phyloP scores from a whole-genome alignment of 2,888 invertebrate genomes.

The Melieria crassipennis region DNA sequence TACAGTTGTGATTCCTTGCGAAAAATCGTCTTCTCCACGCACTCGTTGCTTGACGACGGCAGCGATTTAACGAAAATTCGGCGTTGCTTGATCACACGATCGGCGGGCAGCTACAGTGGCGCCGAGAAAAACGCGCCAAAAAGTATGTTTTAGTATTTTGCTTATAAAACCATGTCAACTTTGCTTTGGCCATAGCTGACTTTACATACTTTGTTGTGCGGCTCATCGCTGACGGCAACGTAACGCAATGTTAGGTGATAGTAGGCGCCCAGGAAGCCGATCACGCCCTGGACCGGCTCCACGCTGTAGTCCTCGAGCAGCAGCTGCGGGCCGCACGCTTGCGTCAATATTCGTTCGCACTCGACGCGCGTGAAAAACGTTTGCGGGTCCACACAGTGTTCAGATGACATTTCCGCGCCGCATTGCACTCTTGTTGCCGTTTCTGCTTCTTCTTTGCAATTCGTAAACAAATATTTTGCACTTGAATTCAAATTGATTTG shows the following conservation, averaged over 20 bases:
- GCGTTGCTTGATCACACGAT: slow-evolving; percentile 10
- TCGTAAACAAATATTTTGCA: no score
- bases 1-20: slow-evolving; percentile 55
- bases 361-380: slow-evolving; percentile 18
- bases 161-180: no score
- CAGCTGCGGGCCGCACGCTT: slow-evolving; percentile 23
- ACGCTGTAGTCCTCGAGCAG: slow-evolving; percentile 43
- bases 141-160: no score
- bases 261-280: slow-evolving; percentile 60
- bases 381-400: no score
- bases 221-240: background rate
- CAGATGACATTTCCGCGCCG: no score
- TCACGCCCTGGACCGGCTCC: slow-evolving; percentile 41
- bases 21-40: slow-evolving; percentile 50
- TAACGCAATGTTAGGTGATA: slow-evolving; percentile 48
- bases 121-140: background rate
- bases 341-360: slow-evolving; percentile 48
- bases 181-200: no score
- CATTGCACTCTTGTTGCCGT: no score
- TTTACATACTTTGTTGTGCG: no score
- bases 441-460: no score
- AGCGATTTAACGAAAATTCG: slow-evolving; percentile 54
- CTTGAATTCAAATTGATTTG: no score
- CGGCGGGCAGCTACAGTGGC: background rate
- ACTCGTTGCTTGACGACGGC: slow-evolving; percentile 48